Base-by-base conservation (phyloP, 2,888 invertebrate species). In the Drosophila setosimentum region DNA sequence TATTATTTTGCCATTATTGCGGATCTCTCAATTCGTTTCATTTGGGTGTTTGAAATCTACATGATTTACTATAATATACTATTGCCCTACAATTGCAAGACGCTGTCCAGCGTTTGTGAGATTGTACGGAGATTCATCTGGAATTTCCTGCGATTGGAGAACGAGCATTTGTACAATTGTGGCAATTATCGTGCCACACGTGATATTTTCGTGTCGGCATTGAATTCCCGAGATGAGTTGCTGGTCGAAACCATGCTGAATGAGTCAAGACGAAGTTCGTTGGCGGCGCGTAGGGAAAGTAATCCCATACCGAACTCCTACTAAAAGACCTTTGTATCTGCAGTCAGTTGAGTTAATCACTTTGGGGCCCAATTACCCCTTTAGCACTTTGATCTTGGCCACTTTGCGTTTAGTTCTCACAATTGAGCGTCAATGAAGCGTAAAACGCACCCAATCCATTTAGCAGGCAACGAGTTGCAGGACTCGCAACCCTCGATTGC, bases 71-170 rank as follows among this genome's bases (percentile, higher is more conserved):
- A 96, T 85, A 94, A 95, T 2, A 94, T 95, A 60, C 94, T 97
- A 33, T 94, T 95, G 72, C 94, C 94, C 0, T 98, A 97, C 90
- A 94, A 97, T 2, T 96, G 97, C 95, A 95, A 95, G 13, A 96
- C 97, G 0, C 94, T 98, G 71, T 92, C 96, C 32, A 96, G 97
- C 45, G 96, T 97, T 0, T 93, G 97, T 0, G 98, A 98, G 94
- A 97, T 98, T 0, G 96, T 97, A 90, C 70, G 97, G 91, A 95
- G 99, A 64, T 99, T 99, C 93, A 95, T 99, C 42, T 99, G 99
- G 99, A 99, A 99, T 93, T 99, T 98, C 93, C 98, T 99, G 94
- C 98, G 99, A 0, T 93, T 99, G 88, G 99, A 99, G 94, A 99
- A 99, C 94, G 99, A 99, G 92, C 99, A 99, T 93, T 94, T 99